Evolutionary conservation across 2,888 invertebrate species (phyloP).

Genomic region (Syritta pipiens): DNA sequence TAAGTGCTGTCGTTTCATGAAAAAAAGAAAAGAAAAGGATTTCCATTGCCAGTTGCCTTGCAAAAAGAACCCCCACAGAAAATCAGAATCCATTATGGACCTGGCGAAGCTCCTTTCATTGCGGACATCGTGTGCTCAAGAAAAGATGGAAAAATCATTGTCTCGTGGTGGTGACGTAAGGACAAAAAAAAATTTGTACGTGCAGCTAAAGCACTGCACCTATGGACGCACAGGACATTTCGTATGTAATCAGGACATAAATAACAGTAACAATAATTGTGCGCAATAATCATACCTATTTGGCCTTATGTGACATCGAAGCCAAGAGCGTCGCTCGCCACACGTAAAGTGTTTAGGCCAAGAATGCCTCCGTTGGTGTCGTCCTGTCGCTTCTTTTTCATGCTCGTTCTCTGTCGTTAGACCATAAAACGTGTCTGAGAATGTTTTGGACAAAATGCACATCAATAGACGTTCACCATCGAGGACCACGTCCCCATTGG

Average conservation of each 20-base stretch:
- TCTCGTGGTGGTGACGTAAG: background rate
- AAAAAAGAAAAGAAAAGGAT: background rate
- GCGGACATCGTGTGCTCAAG: too few relatives aligned
- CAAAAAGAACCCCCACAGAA: too few relatives aligned
- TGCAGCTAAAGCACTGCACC: slow-evolving; percentile 34
- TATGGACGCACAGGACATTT: slow-evolving; percentile 27
- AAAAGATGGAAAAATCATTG: too few relatives aligned
- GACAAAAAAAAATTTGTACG: background rate
- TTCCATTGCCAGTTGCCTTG: background rate
- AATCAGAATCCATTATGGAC: too few relatives aligned
- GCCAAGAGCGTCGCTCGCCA: slow-evolving; percentile 11
- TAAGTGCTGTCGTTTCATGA: background rate
- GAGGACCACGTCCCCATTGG: slow-evolving; percentile 5
- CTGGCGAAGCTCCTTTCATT: too few relatives aligned
- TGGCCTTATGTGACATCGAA: slow-evolving; percentile 45
- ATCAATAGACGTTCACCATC: background rate
- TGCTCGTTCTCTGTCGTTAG: slow-evolving; percentile 6
- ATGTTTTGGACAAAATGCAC: slow-evolving; percentile 10
- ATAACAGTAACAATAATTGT: slow-evolving; percentile 70
- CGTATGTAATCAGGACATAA: slow-evolving; percentile 63
- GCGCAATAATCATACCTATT: slow-evolving; percentile 69
- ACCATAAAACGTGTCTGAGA: slow-evolving; percentile 23
- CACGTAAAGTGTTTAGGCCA: slow-evolving; percentile 9
- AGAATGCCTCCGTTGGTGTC: slow-evolving; percentile 1
- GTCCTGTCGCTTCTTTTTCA: slow-evolving; percentile 15